Percentiles rank a stretch among this genome's conserved stretches.
Conservation (phyloP, 2,113 vertebrate genomes). For the Leptosomus discolor region DNA sequence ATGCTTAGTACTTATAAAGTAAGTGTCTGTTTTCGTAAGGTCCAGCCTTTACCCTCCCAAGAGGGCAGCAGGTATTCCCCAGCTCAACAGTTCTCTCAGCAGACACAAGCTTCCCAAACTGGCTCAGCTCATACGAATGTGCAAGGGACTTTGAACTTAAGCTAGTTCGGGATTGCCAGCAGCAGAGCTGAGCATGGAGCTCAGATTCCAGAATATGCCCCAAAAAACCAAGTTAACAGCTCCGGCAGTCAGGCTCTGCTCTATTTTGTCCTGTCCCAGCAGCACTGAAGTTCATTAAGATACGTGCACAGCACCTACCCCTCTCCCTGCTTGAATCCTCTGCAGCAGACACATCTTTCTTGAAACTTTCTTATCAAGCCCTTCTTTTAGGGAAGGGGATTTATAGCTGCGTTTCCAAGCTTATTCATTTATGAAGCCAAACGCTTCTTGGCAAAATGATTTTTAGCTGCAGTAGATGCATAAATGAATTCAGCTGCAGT, state of each 20-base stretch:
- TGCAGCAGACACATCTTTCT: background rate
- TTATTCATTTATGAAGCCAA: background rate
- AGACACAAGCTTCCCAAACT: background rate
- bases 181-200: background rate
- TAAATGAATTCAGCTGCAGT: background rate
- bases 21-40: background rate
- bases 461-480: background rate
- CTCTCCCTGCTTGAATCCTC: background rate
- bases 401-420: background rate
- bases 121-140: rapidly evolving
- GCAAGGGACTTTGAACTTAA: background rate
- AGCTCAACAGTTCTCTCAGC: background rate
- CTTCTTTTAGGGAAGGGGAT: background rate
- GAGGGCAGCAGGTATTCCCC: background rate
- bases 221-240: background rate
- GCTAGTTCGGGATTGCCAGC: background rate
- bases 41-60: background rate
- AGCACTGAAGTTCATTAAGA: background rate
- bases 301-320: background rate
- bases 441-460: background rate
- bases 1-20: background rate
- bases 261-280: background rate
- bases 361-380: background rate
- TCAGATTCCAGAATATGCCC: background rate
- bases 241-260: background rate